Base-by-base conservation (phyloP, 2,113 vertebrate species). In the Girardinichthys multiradiatus region DNA sequence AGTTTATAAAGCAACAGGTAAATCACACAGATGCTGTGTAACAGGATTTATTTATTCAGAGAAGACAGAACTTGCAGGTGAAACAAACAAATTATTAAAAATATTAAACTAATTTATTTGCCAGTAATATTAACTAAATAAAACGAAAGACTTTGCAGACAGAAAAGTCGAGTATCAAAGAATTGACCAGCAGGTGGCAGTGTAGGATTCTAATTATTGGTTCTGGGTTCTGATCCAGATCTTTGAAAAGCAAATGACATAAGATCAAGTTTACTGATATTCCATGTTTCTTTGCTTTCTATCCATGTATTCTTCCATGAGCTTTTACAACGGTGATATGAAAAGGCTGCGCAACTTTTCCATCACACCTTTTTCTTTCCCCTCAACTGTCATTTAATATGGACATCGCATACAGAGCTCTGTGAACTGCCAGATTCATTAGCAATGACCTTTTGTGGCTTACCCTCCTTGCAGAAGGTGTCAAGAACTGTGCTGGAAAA, bases 151-250 rank as follows among this genome's bases (percentile, higher is more conserved):
- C 48, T 15, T 51, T 19, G 19, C 48, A 51, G 21, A 33, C 13
- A 31, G 35, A n/a, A 45, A 48, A 48, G 19, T 48, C 7, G 11
- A 39, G 24, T 59, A 11, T 11, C 0, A 13, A 29, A 11, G 0
- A 0, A 1, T 1, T 42, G 74, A 59, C 73, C 86, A 79, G 54
- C 64, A 83, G 88, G 39, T 63, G 77, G 77, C 39, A 54, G 0
- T 39, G 17, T 8, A 1, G 54, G 0, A 3, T 64, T 3, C 65
- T 19, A 0, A 37, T 60, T 24, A 29, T 57, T 13, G 13, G 1
- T 27, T 45, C 13, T 62, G 21, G 7, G 39, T 54, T 54, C 5
- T 11, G 48, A n/a, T 54, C 24, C 24, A 54, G 48, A 54, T 2
- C 37, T 24, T 9, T 54, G 48, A 54, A 51, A 51, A 51, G 7